Evolutionary conservation across 2,113 vertebrate genomes (phyloP), one percentile per base, ranked within the genome.

Genomic region (Stictonetta naevosa): DNA sequence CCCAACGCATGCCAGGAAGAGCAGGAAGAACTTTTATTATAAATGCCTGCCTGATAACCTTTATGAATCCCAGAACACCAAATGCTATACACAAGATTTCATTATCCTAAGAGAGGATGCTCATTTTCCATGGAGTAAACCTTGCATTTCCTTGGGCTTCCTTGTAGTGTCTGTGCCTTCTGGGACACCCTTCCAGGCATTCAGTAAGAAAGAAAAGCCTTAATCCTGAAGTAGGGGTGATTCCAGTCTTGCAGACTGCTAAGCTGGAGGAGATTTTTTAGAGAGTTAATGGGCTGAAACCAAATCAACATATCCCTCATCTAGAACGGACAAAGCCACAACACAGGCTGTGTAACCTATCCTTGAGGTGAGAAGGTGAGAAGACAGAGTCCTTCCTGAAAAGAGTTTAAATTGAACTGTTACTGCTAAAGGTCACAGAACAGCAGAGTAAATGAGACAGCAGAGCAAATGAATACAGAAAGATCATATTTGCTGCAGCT

Each of bases 21-120:
- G 92, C 90, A 96, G 92, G 87, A 95, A 88, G 92, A 94, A 96
- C 91, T 97, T 97, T 96, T 97, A 97, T 98, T 98, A 98, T 98
- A 98, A 98, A 98, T 98, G 98, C 98, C 97, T 98, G 92, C 88
- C 97, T 96, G 98, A 98, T 99, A 99, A 99, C 99, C 99, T 99
- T 99, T 98, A 95, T 97, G 97, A 98, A 98, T 98, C 98, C 97
- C 97, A 94, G 92, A 98, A 95, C 96, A 98, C 97, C 96, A 95
- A 97, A 96, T 25, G 63, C 94, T 95, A 97, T 96, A 97, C 92
- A 97, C 96, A 97, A 97, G 96, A 98, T 97, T 96, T 98, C 96
- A 98, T 98, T 98, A 98, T 95, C 95, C 96, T 96, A 79, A 81
- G 94, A 97, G 88, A 96, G 67, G 95, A 95, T 96, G 66, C 83